A percentile compares a stretch with the other conserved stretches of the same genome.
phyloP scores from a whole-genome alignment of 2,888 invertebrate genomes.

The Proisotoma minuta region DNA sequence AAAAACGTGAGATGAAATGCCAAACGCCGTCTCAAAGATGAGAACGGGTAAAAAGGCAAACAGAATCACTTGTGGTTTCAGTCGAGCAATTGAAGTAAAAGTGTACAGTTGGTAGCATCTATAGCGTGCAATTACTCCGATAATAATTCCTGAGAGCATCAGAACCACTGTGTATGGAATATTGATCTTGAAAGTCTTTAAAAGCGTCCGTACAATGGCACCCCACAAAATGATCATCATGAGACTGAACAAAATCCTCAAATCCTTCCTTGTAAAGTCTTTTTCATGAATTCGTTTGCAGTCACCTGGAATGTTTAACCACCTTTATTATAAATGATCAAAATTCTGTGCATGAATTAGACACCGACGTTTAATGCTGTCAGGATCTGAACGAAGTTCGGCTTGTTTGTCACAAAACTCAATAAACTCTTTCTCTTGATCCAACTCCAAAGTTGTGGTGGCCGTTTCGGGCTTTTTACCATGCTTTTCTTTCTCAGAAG shows the following conservation, averaged over 20 bases:
- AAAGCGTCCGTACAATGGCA: slow-evolving; percentile 38
- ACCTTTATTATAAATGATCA: background rate
- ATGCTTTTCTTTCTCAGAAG: background rate
- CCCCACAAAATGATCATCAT: slow-evolving; percentile 42
- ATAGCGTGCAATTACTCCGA: slow-evolving; percentile 47
- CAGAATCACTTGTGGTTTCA: slow-evolving; percentile 40
- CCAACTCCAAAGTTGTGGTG: background rate
- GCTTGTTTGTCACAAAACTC: slow-evolving; percentile 26
- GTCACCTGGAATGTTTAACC: slow-evolving; percentile 16
- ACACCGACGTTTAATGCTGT: slow-evolving; percentile 5
- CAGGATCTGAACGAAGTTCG: slow-evolving; percentile 14
- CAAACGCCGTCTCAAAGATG: slow-evolving; percentile 43
- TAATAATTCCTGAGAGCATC: slow-evolving; percentile 50
- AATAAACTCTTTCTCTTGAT: slow-evolving; percentile 13
- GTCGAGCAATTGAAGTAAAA: slow-evolving; percentile 37
- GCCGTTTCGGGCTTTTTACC: no score
- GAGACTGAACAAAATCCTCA: slow-evolving; percentile 39
- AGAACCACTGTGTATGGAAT: slow-evolving; percentile 52
- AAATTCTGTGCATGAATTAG: background rate
- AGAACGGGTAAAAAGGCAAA: slow-evolving; percentile 44
- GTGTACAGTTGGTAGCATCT: slow-evolving; percentile 32
- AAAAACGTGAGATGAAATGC: slow-evolving; percentile 40
- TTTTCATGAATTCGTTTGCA: slow-evolving; percentile 21
- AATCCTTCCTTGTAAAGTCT: slow-evolving; percentile 32
- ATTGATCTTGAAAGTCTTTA: slow-evolving; percentile 35